Base-by-base conservation (phyloP, 2,797 vertebrate genomes). In the Darevskia nairensis region DNA sequence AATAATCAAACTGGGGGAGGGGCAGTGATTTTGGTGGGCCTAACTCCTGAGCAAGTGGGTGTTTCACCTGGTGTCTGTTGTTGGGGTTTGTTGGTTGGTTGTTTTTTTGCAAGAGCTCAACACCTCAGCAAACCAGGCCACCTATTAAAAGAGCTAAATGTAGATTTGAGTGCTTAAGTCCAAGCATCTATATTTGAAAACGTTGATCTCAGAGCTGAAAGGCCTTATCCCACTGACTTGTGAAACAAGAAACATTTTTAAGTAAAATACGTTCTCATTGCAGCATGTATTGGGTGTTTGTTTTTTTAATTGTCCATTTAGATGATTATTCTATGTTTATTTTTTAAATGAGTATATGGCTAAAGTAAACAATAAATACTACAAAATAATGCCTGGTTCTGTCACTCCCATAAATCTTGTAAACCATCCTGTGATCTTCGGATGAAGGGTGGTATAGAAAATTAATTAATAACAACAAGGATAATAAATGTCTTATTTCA, bases 91-190 rank as follows among this genome's bases (percentile, higher is more conserved):
- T 1, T 50, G 13, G 13, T 55, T 44, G 6, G 41, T 44, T 44
- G 6, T 6, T 44, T 78, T 50, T 79, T n/a, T 74, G 32, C 39
- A 50, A 10, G 0, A 59, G 80, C 69, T 72, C 35, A 87, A 77
- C 89, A 86, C 21, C 59, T 92, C 93, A 91, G 72, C 50, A 74
- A 90, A 91, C 80, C 75, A 87, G 41, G 82, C 32, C 32, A 68
- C 88, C 78, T 86, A 82, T 0, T 79, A 85, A 74, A 80, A 89
- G 50, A 72, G 41, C 80, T 88, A 83, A 68, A 41, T 74, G 55
- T 85, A 85, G 77, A 80, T 80, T 80, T 75, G 29, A 89, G 68
- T 80, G 82, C 77, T 89, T 85, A 84, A 83, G 82, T 64, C 74
- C 77, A 64, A 81, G 35, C 3, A 61, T 6, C 64, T 79, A 55